A percentile compares a stretch with the other conserved stretches of the same genome.
phyloP scores from a whole-genome alignment of 2,888 invertebrate genomes.

The Drosophila niveifrons region DNA sequence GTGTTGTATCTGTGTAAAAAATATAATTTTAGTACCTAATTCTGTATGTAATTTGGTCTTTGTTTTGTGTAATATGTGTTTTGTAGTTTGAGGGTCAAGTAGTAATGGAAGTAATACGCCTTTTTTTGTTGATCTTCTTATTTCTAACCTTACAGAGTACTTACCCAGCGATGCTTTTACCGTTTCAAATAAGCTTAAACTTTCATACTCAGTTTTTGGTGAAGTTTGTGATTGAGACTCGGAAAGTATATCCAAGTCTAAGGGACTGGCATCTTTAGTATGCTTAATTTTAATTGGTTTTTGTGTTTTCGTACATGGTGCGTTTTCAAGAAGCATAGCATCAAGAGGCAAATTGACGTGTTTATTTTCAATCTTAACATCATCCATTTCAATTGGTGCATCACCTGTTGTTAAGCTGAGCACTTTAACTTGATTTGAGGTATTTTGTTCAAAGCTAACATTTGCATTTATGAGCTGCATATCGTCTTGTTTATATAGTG shows the following conservation, averaged over 20 bases:
- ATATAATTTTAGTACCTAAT: slow-evolving; percentile 65
- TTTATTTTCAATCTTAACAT: slow-evolving; percentile 26
- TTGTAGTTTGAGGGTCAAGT: slow-evolving; percentile 65
- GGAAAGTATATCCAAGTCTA: slow-evolving; percentile 24
- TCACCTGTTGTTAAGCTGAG: slow-evolving; percentile 16
- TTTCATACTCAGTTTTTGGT: slow-evolving; percentile 43
- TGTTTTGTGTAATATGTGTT: slow-evolving; percentile 83
- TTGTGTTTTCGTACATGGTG: slow-evolving; percentile 36
- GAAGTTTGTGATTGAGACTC: slow-evolving; percentile 30
- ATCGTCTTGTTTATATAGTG: slow-evolving; percentile 39
- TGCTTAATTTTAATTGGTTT: slow-evolving; percentile 30
- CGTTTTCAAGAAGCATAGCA: slow-evolving; percentile 24
- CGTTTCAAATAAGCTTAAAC: slow-evolving; percentile 45
- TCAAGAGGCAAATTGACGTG: background rate
- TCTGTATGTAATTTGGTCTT: slow-evolving; percentile 37
- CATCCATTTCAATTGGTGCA: slow-evolving; percentile 21
- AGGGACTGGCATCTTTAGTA: slow-evolving; percentile 41
- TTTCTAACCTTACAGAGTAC: slow-evolving; percentile 46
- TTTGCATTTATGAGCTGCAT: slow-evolving; percentile 44
- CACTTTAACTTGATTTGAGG: slow-evolving; percentile 39
- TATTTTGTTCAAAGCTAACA: slow-evolving; percentile 38
- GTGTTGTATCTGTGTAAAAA: slow-evolving; percentile 83
- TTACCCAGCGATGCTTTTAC: slow-evolving; percentile 55
- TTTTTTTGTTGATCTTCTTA: slow-evolving; percentile 69
- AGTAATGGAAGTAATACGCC: slow-evolving; percentile 83